phyloP scores from a whole-genome alignment of 2,888 invertebrate genomes.

The Hypomecis atomaria region DNA sequence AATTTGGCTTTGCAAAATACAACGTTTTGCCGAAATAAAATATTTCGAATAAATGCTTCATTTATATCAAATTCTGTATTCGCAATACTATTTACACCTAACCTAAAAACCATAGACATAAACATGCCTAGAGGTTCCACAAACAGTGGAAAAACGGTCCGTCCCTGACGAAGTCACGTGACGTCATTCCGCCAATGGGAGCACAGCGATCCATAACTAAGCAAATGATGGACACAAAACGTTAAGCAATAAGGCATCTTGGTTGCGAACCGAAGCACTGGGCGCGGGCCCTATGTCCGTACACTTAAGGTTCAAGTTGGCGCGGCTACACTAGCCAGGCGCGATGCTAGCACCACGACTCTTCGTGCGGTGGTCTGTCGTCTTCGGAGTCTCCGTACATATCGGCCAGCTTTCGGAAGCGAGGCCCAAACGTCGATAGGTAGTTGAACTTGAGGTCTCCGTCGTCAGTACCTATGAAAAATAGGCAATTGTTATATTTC shows the following conservation, averaged over 20 bases:
- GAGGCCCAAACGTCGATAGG: conserved; percentile 97
- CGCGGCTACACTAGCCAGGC: conserved; percentile 80
- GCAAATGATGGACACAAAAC: conserved; percentile 49
- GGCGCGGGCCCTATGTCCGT: conserved; percentile 36
- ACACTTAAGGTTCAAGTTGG: conserved; percentile 48
- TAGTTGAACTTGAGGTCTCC: conserved; percentile 97
- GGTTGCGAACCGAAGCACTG: conserved; percentile 51
- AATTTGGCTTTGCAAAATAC: background rate
- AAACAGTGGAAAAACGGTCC: conserved; percentile 19
- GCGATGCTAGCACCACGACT: conserved; percentile 91
- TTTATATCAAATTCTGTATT: background rate
- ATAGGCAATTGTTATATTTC: background rate
- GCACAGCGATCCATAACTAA: conserved; percentile 31
- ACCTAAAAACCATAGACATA: conserved; percentile 2
- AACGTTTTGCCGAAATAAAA: background rate
- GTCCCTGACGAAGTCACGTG: background rate
- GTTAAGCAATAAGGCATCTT: conserved; percentile 71
- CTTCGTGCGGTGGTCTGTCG: conserved; percentile 91
- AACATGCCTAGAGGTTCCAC: conserved; percentile 6
- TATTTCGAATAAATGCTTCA: too few species aligned
- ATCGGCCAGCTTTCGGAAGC: conserved; percentile 96
- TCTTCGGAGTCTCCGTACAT: conserved; percentile 98
- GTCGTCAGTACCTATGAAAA: conserved; percentile 90
- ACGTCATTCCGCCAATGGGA: conserved; percentile 15
- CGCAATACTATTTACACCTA: conserved; percentile 20